Percentiles rank a stretch among this genome's conserved stretches.
Evolutionary conservation across 2,113 vertebrate species (phyloP).

Genomic region (Microtus ochrogaster): DNA sequence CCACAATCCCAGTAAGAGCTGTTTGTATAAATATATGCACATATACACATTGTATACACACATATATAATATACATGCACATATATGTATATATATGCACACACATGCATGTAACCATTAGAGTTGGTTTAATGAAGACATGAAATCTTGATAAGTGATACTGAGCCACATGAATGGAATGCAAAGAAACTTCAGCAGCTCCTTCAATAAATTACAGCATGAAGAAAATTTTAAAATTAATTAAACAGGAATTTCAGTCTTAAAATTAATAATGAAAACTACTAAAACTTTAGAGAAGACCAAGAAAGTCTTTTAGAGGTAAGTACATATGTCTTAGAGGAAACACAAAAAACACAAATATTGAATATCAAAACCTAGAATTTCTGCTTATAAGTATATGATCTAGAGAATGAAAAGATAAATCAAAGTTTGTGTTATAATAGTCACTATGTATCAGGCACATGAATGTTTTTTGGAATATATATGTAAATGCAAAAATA

Average conservation of each 20-base stretch:
- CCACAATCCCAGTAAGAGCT: neutral
- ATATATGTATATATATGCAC: neutral
- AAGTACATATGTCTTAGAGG: neutral
- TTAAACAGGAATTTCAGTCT: neutral
- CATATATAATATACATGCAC: neutral
- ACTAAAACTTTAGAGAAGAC: neutral
- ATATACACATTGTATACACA: neutral
- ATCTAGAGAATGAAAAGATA: conserved; percentile 37
- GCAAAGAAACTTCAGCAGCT: neutral
- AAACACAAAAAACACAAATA: neutral
- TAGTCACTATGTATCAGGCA: neutral
- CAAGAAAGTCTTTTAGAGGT: neutral
- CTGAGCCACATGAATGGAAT: neutral
- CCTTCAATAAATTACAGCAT: neutral
- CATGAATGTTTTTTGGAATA: neutral
- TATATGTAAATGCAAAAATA: neutral
- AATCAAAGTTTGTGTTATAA: neutral
- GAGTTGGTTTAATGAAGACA: neutral
- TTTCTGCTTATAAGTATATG: neutral
- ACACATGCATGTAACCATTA: neutral
- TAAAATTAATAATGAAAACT: neutral
- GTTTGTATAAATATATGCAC: neutral
- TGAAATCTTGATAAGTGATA: neutral
- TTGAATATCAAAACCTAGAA: neutral
- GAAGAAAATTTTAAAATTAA: neutral